Evolutionary conservation across 2,797 vertebrate species (phyloP).

Genomic region (Choloepus didactylus): DNA sequence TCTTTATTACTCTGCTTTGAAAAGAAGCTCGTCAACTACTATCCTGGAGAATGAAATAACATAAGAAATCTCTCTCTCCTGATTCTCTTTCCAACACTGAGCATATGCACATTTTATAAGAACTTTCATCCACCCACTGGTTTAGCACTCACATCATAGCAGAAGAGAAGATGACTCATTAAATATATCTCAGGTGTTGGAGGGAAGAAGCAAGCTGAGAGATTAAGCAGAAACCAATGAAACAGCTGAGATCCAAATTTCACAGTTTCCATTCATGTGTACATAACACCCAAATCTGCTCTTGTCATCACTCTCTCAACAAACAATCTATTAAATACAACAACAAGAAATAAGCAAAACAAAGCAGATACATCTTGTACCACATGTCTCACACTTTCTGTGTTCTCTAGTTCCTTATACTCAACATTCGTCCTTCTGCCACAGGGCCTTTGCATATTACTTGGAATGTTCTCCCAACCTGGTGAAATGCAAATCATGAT

Average conservation of each 20-base stretch:
- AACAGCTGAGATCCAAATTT: constrained; percentile 72
- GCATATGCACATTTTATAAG: neutral
- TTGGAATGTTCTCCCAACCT: neutral
- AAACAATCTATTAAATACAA: neutral
- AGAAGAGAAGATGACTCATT: neutral
- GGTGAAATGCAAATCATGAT: neutral
- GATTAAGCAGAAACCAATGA: constrained; percentile 34
- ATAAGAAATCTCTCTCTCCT: neutral
- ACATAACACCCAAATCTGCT: neutral
- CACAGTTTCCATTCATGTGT: neutral
- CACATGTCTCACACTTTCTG: neutral
- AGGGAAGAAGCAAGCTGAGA: constrained; percentile 24
- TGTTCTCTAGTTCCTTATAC: neutral
- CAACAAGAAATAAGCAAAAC: neutral
- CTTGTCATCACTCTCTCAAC: neutral
- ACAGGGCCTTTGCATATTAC: neutral
- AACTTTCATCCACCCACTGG: neutral
- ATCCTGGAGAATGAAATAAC: neutral
- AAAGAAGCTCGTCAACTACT: neutral
- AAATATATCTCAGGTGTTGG: constrained; percentile 68
- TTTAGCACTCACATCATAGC: neutral
- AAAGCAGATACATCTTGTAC: neutral
- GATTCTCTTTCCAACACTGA: neutral
- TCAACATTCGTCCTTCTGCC: neutral
- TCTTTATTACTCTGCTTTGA: neutral